Evolutionary conservation across 2,113 vertebrate genomes (phyloP).

Genomic region (Trogon surrucura): DNA sequence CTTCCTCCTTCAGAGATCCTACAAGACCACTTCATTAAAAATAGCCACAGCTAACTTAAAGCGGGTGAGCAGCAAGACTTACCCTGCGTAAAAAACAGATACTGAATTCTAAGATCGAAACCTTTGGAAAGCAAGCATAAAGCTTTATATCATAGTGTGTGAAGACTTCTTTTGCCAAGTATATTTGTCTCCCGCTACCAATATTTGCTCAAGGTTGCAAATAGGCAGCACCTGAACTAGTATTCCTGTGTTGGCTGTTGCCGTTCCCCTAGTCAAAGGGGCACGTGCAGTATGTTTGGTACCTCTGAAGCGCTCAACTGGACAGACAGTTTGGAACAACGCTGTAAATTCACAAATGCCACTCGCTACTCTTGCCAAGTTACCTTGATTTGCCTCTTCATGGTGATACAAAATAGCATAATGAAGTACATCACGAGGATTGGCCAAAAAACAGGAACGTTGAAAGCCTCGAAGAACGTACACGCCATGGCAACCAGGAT

Average conservation of each 20-base stretch:
- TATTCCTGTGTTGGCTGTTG: neutral
- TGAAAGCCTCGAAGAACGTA: constrained; percentile 98
- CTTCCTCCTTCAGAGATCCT: neutral
- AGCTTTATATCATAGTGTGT: neutral
- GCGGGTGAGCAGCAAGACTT: neutral
- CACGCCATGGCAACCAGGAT: constrained; percentile 96
- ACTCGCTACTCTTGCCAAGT: neutral
- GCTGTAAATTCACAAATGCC: neutral
- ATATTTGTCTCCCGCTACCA: neutral
- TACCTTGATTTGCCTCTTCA: constrained; percentile 99
- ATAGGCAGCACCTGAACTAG: neutral
- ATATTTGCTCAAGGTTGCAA: neutral
- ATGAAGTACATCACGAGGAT: constrained; percentile 99
- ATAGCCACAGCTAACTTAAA: neutral
- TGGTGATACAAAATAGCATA: constrained; percentile 99
- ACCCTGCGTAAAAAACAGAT: neutral
- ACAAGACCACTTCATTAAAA: neutral
- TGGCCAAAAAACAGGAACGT: constrained; percentile 98
- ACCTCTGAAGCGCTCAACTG: neutral
- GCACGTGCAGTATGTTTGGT: neutral
- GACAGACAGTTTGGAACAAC: neutral
- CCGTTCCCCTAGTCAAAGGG: neutral
- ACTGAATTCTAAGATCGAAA: neutral
- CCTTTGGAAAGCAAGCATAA: neutral
- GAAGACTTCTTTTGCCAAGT: neutral